phyloP scores from a whole-genome alignment of 30 jellyfish, hydroid and myxozoan genomes.

The Aurelia aurita region DNA sequence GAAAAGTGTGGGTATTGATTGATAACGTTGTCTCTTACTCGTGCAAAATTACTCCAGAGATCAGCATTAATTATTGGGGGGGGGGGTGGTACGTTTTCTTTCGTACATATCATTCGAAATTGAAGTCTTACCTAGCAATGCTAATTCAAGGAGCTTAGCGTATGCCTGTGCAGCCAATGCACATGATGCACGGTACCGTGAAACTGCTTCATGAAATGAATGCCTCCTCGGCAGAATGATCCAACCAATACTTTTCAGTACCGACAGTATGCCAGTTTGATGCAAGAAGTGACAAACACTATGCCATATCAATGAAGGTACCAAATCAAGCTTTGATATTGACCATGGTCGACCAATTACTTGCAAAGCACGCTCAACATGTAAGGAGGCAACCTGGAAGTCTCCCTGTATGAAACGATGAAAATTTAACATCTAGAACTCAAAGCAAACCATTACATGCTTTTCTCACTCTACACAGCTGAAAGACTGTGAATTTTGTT shows the following conservation, averaged over 20 bases:
- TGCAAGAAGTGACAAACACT: conserved; percentile 38
- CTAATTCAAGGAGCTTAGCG: conserved; percentile 47
- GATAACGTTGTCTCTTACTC: no score
- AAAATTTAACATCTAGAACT: not conserved
- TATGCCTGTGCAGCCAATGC: conserved; percentile 64
- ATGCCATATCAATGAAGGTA: conserved; percentile 69
- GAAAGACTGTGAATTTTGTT: no score
- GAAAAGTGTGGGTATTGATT: no score
- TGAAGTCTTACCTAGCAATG: conserved; percentile 31
- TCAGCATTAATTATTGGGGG: no score
- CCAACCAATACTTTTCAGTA: conserved; percentile 74
- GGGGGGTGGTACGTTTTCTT: no score
- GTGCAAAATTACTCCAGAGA: no score
- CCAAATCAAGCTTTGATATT: conserved; percentile 47
- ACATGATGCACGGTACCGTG: conserved; percentile 49
- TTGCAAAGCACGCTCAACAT: conserved; percentile 64
- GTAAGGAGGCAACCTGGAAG: conserved; percentile 18
- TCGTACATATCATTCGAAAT: no score
- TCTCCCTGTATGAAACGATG: conserved; percentile 38
- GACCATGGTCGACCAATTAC: conserved; percentile 79
- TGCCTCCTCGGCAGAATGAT: conserved; percentile 69
- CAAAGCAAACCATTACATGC: no score
- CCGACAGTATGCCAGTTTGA: conserved; percentile 63
- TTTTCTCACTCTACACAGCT: no score
- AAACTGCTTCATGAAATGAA: conserved; percentile 40